Percentiles rank a stretch among this genome's conserved stretches.
phyloP scores from a whole-genome alignment of 2,888 invertebrate genomes.

The Drosophila subquinaria region DNA sequence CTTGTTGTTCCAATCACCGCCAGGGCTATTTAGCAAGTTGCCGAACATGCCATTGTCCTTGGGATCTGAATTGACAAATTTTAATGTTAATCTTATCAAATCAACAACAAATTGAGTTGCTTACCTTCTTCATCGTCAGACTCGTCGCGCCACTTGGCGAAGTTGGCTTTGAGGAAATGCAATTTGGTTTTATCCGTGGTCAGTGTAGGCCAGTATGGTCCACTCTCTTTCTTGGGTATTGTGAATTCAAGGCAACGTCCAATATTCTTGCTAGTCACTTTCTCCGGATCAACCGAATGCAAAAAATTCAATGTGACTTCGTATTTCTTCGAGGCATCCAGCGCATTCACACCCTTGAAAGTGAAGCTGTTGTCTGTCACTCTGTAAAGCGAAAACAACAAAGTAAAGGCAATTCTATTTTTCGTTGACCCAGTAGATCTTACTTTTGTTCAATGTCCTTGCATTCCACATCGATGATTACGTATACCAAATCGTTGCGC shows the following conservation, averaged over 20 bases:
- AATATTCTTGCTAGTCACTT: slow-evolving; percentile 90
- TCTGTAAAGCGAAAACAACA: slow-evolving; percentile 81
- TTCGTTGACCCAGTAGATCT: slow-evolving; percentile 76
- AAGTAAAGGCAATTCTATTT: not conserved
- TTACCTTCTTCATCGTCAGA: slow-evolving; percentile 93
- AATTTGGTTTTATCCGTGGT: slow-evolving; percentile 95
- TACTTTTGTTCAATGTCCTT: slow-evolving; percentile 93
- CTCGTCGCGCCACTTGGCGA: slow-evolving; percentile 99
- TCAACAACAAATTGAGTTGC: not conserved
- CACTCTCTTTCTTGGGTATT: slow-evolving; percentile 89
- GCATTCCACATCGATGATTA: slow-evolving; percentile 96
- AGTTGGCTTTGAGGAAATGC: slow-evolving; percentile 98
- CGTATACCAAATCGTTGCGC: slow-evolving; percentile 91
- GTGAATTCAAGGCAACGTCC: slow-evolving; percentile 92
- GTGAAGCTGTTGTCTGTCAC: slow-evolving; percentile 90
- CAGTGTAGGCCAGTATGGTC: slow-evolving; percentile 95
- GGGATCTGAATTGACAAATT: slow-evolving; percentile 32
- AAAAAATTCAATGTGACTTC: slow-evolving; percentile 95
- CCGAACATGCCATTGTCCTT: slow-evolving; percentile 66
- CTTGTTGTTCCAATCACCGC: slow-evolving; percentile 76
- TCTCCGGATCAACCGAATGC: slow-evolving; percentile 93
- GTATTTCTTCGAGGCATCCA: slow-evolving; percentile 93
- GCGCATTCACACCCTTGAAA: slow-evolving; percentile 93
- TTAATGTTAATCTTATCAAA: not conserved
- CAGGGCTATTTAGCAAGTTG: slow-evolving; percentile 65